Evolutionary conservation across 1,140 invertebrate species (phyloP).

Genomic region (Zaprionus ghesquierei): DNA sequence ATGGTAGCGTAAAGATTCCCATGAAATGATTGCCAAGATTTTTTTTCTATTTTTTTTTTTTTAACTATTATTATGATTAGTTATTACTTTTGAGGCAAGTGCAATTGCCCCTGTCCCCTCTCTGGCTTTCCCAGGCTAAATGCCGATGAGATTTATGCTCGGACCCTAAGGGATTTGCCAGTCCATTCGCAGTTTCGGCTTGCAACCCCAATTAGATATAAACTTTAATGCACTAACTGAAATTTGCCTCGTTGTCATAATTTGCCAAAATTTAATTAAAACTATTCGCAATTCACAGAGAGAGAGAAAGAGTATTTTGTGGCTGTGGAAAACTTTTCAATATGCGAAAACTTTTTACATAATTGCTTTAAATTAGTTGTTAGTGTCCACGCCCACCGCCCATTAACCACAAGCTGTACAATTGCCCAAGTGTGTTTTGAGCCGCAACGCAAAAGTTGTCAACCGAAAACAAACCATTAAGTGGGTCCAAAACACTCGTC

Average conservation of each 20-base stretch:
- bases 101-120: constrained; percentile 14
- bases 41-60: constrained; percentile 54
- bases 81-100: constrained; percentile 69
- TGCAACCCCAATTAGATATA: constrained; percentile 40
- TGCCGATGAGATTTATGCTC: constrained; percentile 59
- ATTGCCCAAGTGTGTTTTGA: constrained; percentile 58
- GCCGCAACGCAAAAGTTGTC: constrained; percentile 68
- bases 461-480: constrained; percentile 81
- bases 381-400: constrained; percentile 38
- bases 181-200: neutral
- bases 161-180: constrained; percentile 47
- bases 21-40: constrained; percentile 66
- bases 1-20: constrained; percentile 51
- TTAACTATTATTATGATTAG: constrained; percentile 70
- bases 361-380: constrained; percentile 81
- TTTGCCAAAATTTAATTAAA: constrained; percentile 76
- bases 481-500: constrained; percentile 69
- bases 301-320: constrained; percentile 51
- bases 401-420: constrained; percentile 64
- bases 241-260: constrained; percentile 59
- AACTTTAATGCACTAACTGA: constrained; percentile 53
- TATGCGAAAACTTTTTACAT: constrained; percentile 70
- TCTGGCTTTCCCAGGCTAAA: constrained; percentile 37
- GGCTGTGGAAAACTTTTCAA: constrained; percentile 55
- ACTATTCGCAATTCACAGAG: constrained; percentile 65